Evolutionary conservation across 92 coral and sea anemone genomes (phyloP), one percentile per base, ranked within the genome.

Genomic region (Plumapathes pennacea): DNA sequence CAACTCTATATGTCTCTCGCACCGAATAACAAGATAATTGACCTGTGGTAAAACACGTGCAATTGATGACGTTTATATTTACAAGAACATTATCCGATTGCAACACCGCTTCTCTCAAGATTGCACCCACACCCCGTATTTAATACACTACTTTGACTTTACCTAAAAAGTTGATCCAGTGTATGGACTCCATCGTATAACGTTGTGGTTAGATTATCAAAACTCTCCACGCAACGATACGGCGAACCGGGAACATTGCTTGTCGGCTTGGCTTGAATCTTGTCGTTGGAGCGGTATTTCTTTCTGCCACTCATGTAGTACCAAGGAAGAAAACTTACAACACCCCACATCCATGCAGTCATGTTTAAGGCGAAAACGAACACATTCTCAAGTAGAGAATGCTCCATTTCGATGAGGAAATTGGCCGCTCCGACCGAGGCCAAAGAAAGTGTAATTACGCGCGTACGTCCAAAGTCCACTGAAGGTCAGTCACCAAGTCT

Each of bases 91-190:
- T n/a, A n/a, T n/a, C n/a, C n/a, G n/a, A n/a, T n/a, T n/a, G n/a
- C n/a, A n/a, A n/a, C n/a, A n/a, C n/a, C n/a, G n/a, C n/a, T n/a
- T n/a, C n/a, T n/a, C n/a, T n/a, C n/a, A n/a, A n/a, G n/a, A n/a
- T n/a, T n/a, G n/a, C n/a, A n/a, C n/a, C n/a, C n/a, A n/a, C n/a
- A n/a, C n/a, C n/a, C n/a, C n/a, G n/a, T n/a, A n/a, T n/a, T n/a
- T n/a, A n/a, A n/a, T n/a, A n/a, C n/a, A n/a, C n/a, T n/a, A n/a
- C n/a, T n/a, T 19, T 54, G 13, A 20, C 55, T 86, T 56, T 44
- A 94, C 99, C 88, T 94, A 61, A 94, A 94, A 26, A 88, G 68
- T 62, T 94, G 96, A 57, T 94, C 99, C 90, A 94, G 56, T 11
- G 99, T 94, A 27, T 78, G 72, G 61, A 89, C 85, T 37, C 96